Percentiles rank a stretch among this genome's conserved stretches.
phyloP scores from a whole-genome alignment of 2,113 vertebrate genomes.

The Bos indicus region DNA sequence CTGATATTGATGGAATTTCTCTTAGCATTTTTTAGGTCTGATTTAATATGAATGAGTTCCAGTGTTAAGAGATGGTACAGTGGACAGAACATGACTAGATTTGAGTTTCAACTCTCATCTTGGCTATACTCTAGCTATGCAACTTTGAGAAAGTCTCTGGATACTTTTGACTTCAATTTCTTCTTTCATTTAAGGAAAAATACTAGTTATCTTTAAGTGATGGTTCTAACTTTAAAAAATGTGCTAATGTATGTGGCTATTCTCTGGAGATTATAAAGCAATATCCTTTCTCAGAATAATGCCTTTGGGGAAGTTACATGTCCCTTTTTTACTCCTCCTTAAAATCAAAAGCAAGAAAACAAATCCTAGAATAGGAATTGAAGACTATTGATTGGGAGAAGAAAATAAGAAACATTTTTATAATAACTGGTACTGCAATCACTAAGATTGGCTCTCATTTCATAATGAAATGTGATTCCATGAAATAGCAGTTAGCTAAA shows the following conservation, averaged over 20 bases:
- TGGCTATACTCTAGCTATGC: background rate
- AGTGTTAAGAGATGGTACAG: background rate
- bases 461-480: conserved; percentile 40
- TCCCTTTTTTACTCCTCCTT: background rate
- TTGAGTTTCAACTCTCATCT: background rate
- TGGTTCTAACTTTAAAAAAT: background rate
- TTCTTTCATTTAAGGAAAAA: conserved; percentile 17
- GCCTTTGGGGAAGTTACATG: background rate
- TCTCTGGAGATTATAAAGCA: background rate
- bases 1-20: background rate
- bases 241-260: background rate
- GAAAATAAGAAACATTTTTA: conserved; percentile 52
- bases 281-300: background rate
- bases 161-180: background rate
- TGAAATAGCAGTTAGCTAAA: conserved; percentile 55
- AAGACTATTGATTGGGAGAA: background rate
- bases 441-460: conserved; percentile 62
- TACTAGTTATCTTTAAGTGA: background rate
- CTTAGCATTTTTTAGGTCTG: background rate
- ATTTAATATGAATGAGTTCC: background rate
- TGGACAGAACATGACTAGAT: background rate
- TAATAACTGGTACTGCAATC: conserved; percentile 39
- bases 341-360: conserved; percentile 28
- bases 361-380: background rate
- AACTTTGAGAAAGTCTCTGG: background rate